phyloP scores from a whole-genome alignment of 2,797 vertebrate genomes.

The Hyperoplus lanceolatus region DNA sequence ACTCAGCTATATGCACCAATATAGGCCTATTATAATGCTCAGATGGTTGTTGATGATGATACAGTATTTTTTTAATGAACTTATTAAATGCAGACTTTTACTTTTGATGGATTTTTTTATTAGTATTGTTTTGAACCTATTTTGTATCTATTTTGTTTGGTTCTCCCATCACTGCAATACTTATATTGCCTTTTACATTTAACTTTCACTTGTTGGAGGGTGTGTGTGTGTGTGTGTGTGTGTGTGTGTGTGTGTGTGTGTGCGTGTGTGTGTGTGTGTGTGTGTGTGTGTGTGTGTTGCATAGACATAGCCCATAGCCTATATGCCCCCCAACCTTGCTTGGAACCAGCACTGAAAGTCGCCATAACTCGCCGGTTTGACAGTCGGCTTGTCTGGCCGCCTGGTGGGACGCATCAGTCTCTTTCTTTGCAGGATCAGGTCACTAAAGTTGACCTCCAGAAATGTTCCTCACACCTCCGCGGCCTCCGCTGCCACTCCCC shows the following conservation, averaged over 20 bases:
- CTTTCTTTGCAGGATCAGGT: conserved; percentile 52
- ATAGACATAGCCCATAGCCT: too few species aligned
- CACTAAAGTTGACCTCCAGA: conserved; percentile 82
- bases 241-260: not conserved
- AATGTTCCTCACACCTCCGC: conserved; percentile 84
- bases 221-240: not conserved
- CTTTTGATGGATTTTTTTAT: not conserved
- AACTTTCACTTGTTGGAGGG: not conserved
- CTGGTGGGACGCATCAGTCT: conserved; percentile 57
- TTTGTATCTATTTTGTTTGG: too few species aligned
- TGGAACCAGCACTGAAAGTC: conserved; percentile 12
- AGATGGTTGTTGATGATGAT: too few species aligned
- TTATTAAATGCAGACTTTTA: not conserved
- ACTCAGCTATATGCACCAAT: too few species aligned
- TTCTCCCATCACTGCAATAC: not conserved
- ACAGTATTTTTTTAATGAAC: not conserved
- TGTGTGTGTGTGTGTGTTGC: too few species aligned
- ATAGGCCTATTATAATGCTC: too few species aligned
- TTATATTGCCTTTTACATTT: not conserved
- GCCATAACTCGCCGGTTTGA: conserved; percentile 28
- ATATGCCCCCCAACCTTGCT: not conserved
- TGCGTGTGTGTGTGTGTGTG: too few species aligned
- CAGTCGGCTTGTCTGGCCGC: conserved; percentile 11
- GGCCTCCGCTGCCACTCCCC: conserved; percentile 67
- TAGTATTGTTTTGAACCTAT: not conserved